phyloP scores from a whole-genome alignment of 2,113 vertebrate genomes.

The Oreotrochilus melanogaster region DNA sequence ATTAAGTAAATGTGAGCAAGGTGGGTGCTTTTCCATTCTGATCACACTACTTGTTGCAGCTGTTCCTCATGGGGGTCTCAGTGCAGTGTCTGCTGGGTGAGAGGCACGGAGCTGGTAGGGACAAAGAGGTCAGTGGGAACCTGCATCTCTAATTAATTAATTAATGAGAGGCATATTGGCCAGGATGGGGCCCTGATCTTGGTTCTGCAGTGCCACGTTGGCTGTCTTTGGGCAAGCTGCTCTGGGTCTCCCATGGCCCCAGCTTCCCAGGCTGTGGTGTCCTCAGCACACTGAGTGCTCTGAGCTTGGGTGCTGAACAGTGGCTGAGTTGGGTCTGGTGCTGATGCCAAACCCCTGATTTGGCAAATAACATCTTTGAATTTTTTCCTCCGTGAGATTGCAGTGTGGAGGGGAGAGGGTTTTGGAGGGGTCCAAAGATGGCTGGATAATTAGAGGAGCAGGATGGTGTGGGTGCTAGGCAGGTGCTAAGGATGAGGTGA shows the following conservation, averaged over 20 bases:
- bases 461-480: not conserved
- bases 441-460: not conserved
- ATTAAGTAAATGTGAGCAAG: not conserved
- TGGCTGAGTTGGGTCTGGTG: not conserved
- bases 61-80: rapidly evolving
- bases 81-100: not conserved
- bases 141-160: not conserved
- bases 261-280: rapidly evolving
- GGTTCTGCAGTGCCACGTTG: not conserved
- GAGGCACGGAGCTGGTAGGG: rapidly evolving
- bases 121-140: not conserved
- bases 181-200: not conserved
- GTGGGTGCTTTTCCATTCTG: not conserved
- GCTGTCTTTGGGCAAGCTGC: not conserved
- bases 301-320: not conserved
- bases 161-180: not conserved
- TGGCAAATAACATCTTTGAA: not conserved
- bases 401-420: not conserved
- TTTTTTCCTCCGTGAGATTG: not conserved
- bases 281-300: not conserved
- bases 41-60: not conserved
- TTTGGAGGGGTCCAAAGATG: not conserved
- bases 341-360: not conserved
- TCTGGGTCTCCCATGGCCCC: not conserved
- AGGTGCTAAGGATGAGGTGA: not conserved